Percentiles rank a stretch among this genome's conserved stretches.
Conservation (phyloP, 2,888 invertebrate genomes). For the Aspidiotus rigidus region DNA sequence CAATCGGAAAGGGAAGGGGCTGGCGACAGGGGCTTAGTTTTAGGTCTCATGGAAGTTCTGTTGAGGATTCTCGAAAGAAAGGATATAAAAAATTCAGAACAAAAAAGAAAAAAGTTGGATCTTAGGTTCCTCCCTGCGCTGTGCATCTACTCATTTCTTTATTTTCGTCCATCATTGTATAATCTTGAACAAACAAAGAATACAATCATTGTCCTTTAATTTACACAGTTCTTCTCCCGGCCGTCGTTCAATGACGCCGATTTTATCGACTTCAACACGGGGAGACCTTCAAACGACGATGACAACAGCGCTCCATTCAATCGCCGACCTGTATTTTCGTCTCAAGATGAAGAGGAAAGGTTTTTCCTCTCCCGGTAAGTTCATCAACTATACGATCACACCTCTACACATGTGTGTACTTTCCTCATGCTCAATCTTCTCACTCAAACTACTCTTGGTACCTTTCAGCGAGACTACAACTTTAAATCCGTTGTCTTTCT, state of each 20-base stretch:
- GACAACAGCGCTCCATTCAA: slow-evolving; percentile 9
- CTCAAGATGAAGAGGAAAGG: slow-evolving; percentile 25
- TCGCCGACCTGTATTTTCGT: neutral
- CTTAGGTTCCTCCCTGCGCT: too few species aligned
- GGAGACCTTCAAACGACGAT: neutral
- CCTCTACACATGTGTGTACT: neutral
- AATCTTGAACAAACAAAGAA: too few species aligned
- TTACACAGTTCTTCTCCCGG: slow-evolving; percentile 12
- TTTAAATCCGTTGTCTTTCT: slow-evolving; percentile 20
- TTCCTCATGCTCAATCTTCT: neutral
- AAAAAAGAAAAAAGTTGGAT: too few species aligned
- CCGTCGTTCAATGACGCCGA: neutral
- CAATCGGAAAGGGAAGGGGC: too few species aligned
- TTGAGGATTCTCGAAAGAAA: too few species aligned
- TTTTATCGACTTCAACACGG: too few species aligned
- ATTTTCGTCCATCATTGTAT: too few species aligned
- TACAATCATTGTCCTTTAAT: neutral
- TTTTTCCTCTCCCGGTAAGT: slow-evolving; percentile 18
- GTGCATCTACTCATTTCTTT: too few species aligned
- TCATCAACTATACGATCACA: neutral
- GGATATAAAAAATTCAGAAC: too few species aligned
- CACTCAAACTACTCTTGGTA: neutral
- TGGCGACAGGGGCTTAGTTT: too few species aligned
- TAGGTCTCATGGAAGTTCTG: too few species aligned
- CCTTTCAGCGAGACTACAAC: slow-evolving; percentile 12